Evolutionary conservation across 2,797 vertebrate species (phyloP), one percentile per base, ranked within the genome.

Genomic region (Danio kyathit): DNA sequence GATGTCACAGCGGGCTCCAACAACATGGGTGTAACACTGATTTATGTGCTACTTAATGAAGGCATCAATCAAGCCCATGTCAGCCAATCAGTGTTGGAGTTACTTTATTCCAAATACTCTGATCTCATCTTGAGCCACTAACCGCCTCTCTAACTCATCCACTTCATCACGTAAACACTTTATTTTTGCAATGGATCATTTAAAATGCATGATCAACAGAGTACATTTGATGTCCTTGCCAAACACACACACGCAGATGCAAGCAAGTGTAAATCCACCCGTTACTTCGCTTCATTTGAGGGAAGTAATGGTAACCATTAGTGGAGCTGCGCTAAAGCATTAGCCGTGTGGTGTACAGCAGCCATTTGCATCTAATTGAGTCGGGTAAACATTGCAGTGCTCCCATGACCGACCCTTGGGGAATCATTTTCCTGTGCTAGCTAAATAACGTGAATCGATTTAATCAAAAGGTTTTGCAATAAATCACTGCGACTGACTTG

Each of bases 31-130:
- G 64, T 74, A 80, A 73, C 48, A 73, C 64, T 85, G 87, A 91
- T 90, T 91, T 91, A 89, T 84, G 86, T 80, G 81, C 79, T 46
- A 40, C 69, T 59, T 84, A 81, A 79, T 60, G 78, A 75, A 61
- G 76, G 71, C 86, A 81, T 48, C 5, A 81, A 86, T 83, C 85
- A 85, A 48, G 84, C 75, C 19, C 54, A 61, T 2, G 48, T 59
- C 74, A 76, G 82, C 63, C 82, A 67, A 72, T 84, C 66, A 79
- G 67, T 49, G 72, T 74, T 77, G 17, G 4, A 71, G n/a, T 59
- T 38, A 67, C 82, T 83, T 71, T 57, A 73, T 72, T 81, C 74
- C 75, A 56, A 70, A 69, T 12, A 38, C 76, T 54, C 71, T 81
- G 83, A 82, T 77, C 49, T 83, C 79, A 79, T 76, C 54, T 51